Conservation (phyloP, 1,140 invertebrate species). For the Zelostemma sp. region DNA sequence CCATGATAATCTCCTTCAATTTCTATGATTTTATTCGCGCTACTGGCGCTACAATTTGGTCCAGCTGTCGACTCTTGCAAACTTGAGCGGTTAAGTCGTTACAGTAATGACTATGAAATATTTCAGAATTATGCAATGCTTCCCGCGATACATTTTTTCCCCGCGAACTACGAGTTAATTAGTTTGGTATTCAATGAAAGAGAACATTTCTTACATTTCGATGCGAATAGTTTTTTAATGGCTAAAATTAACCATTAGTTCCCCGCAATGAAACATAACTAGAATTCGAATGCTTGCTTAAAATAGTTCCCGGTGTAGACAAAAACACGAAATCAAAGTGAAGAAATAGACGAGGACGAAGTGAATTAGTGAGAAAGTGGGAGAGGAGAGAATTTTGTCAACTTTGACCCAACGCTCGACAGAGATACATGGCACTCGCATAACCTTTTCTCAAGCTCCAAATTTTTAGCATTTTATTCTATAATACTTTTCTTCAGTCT, state of each 20-base stretch:
- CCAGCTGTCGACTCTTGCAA: background rate
- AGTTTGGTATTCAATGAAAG: background rate
- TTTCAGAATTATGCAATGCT: slow-evolving; percentile 6
- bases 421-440: slow-evolving; percentile 50
- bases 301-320: slow-evolving; percentile 23
- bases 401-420: slow-evolving; percentile 30
- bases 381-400: slow-evolving; percentile 27
- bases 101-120: background rate
- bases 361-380: slow-evolving; percentile 21
- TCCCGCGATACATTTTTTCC: slow-evolving; percentile 28
- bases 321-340: slow-evolving; percentile 21
- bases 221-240: too few species aligned
- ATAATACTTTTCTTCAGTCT: slow-evolving; percentile 26
- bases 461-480: slow-evolving; percentile 20
- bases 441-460: slow-evolving; percentile 28
- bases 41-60: background rate
- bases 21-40: background rate
- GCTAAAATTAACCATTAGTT: too few species aligned
- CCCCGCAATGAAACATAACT: too few species aligned
- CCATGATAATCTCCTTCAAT: background rate
- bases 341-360: slow-evolving; percentile 6
- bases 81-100: background rate
- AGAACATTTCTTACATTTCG: slow-evolving; percentile 1
- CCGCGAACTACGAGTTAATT: slow-evolving; percentile 12
- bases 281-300: slow-evolving; percentile 1